Conservation (phyloP, 2,113 vertebrate genomes). For the Cygnus buccinator region DNA sequence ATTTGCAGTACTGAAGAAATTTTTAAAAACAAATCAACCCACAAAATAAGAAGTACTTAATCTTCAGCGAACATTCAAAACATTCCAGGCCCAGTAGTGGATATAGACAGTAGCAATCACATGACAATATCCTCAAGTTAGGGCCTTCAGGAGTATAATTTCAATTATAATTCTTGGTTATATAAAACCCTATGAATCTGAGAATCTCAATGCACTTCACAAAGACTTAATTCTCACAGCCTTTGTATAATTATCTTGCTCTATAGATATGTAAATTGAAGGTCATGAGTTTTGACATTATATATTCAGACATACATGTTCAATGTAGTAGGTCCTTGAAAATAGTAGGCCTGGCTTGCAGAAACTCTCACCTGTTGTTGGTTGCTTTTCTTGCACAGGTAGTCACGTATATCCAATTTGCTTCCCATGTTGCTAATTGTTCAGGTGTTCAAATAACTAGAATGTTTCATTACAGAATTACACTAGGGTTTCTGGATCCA, state of each 20-base stretch:
- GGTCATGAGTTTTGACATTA: not conserved
- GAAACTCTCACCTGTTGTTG: not conserved
- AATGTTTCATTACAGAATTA: no score
- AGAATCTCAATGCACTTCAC: not conserved
- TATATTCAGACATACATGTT: not conserved
- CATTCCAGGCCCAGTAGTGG: not conserved
- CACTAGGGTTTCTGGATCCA: not conserved
- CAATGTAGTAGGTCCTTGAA: not conserved
- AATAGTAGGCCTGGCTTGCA: not conserved
- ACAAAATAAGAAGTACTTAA: not conserved
- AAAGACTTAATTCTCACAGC: not conserved
- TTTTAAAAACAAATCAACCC: not conserved
- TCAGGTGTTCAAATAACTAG: not conserved
- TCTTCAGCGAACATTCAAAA: not conserved
- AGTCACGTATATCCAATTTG: not conserved
- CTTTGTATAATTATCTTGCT: not conserved
- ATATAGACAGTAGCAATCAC: not conserved
- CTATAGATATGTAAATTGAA: not conserved
- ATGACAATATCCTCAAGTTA: not conserved
- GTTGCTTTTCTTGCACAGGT: not conserved
- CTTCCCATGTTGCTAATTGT: not conserved
- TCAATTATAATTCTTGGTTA: not conserved
- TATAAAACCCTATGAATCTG: not conserved
- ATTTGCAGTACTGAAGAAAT: not conserved
- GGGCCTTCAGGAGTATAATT: not conserved